Evolutionary conservation across 2,888 invertebrate species (phyloP), one percentile per base, ranked within the genome.

Genomic region (Eucriotettix oculatus): DNA sequence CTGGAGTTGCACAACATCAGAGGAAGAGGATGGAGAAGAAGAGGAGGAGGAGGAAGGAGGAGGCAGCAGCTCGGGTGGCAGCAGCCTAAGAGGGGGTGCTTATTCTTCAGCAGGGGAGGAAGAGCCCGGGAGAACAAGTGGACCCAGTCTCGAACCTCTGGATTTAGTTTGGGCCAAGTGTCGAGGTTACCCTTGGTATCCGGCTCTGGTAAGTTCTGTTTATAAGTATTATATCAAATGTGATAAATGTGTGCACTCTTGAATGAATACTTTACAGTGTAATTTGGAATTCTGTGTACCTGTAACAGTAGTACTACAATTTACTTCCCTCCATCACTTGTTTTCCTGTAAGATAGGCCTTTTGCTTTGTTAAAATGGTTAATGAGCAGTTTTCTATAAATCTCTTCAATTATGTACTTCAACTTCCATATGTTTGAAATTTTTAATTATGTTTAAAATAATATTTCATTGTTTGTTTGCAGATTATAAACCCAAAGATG

Each of bases 141-240:
- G 17, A 52, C 57, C 16, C 16, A 54, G 29, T 43, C 72, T 94
- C 61, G 87, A 90, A 68, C 91, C 94, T 1, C 75, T 96, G 63
- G 92, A 94, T 72, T 79, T 96, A 55, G 96, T 97, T 2, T 97
- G 96, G 97, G 96, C 96, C 16, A 96, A 97, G 72, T 95, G 95
- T 77, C 83, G 90, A 66, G 92, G 95, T 29, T 95, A 95, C 75
- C 95, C 95, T 0, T 97, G 96, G 95, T 96, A 96, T 76, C 97
- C 96, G 55, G 96, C 96, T 9, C 76, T 97, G 65, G 78, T 79
- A 68, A 72, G 70, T 65, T 44, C 9, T 42, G 29, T 10, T n/a
- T 1, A 54, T 55, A 5, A 29, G 2, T 29, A 29, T 5, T 29
- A 29, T 29, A 29, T 29, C 2, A 29, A 29, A n/a, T 5, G 3